Percentiles rank a stretch among this genome's conserved stretches.
These are phyloP conservation scores for Tenthredo distinguenda DNA, from an alignment of 2,888 invertebrate species.

Conservation along the genomic window DNA sequence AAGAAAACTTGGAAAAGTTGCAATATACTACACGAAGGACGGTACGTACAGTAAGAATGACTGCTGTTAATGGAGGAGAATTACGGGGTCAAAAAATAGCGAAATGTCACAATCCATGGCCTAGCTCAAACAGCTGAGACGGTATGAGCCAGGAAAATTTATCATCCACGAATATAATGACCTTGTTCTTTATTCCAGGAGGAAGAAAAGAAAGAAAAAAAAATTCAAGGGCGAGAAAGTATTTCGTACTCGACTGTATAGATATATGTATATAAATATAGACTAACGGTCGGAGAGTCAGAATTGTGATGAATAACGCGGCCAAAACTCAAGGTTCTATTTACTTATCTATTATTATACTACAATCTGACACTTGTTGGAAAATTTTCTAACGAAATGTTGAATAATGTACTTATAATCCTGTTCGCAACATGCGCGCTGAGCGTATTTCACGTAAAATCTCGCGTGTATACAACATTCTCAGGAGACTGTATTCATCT, in stretches of 20 bases:
- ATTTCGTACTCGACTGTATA: neutral
- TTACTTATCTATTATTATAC: slow-evolving; percentile 40
- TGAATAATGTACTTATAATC: neutral
- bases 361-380: slow-evolving; percentile 15
- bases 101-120: slow-evolving; percentile 39
- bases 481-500: neutral
- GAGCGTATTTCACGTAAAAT: neutral
- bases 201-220: neutral
- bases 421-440: neutral
- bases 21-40: neutral
- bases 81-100: slow-evolving; percentile 14
- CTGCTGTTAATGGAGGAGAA: neutral
- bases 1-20: neutral
- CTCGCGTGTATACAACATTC: neutral
- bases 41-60: neutral
- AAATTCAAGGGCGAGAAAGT: slow-evolving; percentile 27
- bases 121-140: slow-evolving; percentile 28
- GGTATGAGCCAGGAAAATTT: slow-evolving; percentile 41
- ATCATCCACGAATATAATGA: slow-evolving; percentile 27
- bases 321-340: slow-evolving; percentile 35
- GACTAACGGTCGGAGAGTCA: neutral
- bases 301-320: neutral
- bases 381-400: neutral
- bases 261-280: slow-evolving; percentile 3
- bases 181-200: slow-evolving; percentile 38